Percentiles rank a stretch among this genome's conserved stretches.
Evolutionary conservation across 2,797 vertebrate species (phyloP).

Genomic region (Valencia hispanica): DNA sequence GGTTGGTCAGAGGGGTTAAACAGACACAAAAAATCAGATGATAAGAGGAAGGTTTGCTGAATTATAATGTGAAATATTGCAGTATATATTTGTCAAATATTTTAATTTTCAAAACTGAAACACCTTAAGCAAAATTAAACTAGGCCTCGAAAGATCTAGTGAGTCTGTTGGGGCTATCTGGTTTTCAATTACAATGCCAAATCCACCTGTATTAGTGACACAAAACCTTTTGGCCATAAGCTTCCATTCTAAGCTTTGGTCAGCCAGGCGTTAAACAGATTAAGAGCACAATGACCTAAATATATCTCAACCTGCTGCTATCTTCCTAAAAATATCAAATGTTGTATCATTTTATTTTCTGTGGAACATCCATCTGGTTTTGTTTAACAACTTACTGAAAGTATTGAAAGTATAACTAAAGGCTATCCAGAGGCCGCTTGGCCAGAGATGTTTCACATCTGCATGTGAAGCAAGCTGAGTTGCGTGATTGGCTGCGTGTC

Average conservation of each 20-base stretch:
- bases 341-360: conserved; percentile 35
- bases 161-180: conserved; percentile 10
- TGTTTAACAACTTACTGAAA: conserved; percentile 58
- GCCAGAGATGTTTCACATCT: conserved; percentile 66
- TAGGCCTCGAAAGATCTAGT: not conserved
- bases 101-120: conserved; percentile 7
- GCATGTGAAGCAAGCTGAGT: conserved; percentile 39
- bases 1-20: conserved; percentile 14
- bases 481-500: conserved; percentile 62
- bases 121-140: conserved; percentile 22
- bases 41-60: not conserved
- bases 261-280: conserved; percentile 67
- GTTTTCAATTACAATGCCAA: conserved; percentile 57
- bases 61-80: not conserved
- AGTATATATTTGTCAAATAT: not conserved
- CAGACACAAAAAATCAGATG: not conserved
- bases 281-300: conserved; percentile 72
- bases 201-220: conserved; percentile 64
- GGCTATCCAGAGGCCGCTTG: conserved; percentile 61
- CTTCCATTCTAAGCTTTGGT: conserved; percentile 61
- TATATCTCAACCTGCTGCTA: conserved; percentile 60
- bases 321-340: conserved; percentile 55
- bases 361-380: conserved; percentile 63
- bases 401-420: conserved; percentile 62
- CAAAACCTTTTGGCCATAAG: conserved; percentile 58